Evolutionary conservation across 64 coral and sea anemone species (phyloP), one percentile per base, ranked within the genome.

Genomic region (Stylophora pistillata): DNA sequence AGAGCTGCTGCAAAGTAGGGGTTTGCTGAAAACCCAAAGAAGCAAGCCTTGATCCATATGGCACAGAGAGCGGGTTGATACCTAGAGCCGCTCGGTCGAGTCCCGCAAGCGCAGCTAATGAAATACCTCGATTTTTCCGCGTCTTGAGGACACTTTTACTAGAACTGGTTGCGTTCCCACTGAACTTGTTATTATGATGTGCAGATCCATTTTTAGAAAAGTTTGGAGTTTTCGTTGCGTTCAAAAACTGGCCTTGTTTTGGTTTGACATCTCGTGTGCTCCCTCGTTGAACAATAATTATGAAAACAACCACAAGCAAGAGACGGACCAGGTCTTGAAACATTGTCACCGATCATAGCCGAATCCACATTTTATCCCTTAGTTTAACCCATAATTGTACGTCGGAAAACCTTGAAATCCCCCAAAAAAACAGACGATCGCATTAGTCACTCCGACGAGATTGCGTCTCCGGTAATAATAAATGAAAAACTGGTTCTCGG

Each of bases 21-120:
- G 90, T 47, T 25, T 75, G 76, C 54, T 86, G 90, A 54, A 68
- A 75, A 58, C 81, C 82, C 21, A 92, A 58, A 26, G 90, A 32
- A 56, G 81, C 55, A 53, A 85, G 72, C 61, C 90, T 92, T 78
- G 81, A 63, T 33, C 62, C 79, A 68, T 86, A 86, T 26, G 82
- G 82, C 61, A 92, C 20, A n/a, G 71, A 53, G 9, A 92, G n/a
- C 71, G 78, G 74, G 26, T 34, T 85, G 30, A 86, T 18, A 29
- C 90, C 90, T 4, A 90, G 89, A 76, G 69, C 34, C 18, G 72
- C 18, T 16, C 72, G 41, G 25, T 70, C 27, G 33, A 92, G 83
- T 55, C 90, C 82, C 32, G 57, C 71, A 41, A 90, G 32, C 23
- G 77, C 78, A 70, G 80, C 60, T 62, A 75, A 23, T 52, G 71